Conservation (phyloP, 1,140 invertebrate species). For the Mizuhopecten yessoensis region DNA sequence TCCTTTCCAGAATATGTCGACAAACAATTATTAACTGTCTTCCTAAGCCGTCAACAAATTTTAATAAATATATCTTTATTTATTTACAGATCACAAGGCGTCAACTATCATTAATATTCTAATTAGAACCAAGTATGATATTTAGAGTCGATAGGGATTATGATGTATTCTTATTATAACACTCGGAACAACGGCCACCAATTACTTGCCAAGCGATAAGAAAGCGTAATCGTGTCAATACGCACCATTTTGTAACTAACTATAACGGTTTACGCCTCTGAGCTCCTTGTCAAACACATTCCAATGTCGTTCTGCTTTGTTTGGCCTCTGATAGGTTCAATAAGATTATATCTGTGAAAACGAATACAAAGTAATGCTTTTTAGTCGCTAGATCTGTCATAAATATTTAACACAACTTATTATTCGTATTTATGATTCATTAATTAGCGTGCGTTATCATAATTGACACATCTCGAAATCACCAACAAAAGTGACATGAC, state of each 20-base stretch:
- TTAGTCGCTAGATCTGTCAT: conserved; percentile 33
- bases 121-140: too few relatives aligned
- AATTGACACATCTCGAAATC: background rate
- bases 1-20: too few relatives aligned
- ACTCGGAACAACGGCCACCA: too few relatives aligned
- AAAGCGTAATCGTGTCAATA: too few relatives aligned
- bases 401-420: background rate
- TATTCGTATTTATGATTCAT: conserved; percentile 31
- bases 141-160: too few relatives aligned
- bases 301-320: background rate
- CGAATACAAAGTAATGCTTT: background rate
- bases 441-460: background rate
- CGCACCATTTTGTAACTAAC: too few relatives aligned
- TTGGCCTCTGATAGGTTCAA: background rate
- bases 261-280: background rate
- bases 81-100: background rate
- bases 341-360: background rate
- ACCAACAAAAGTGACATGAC: conserved; percentile 14
- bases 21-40: too few relatives aligned
- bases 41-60: background rate
- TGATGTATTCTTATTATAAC: too few relatives aligned
- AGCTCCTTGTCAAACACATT: background rate
- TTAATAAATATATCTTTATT: background rate
- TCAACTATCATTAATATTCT: too few relatives aligned
- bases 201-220: too few relatives aligned